Conservation (phyloP, 1,140 invertebrate genomes). For the Parapsyche elsis region DNA sequence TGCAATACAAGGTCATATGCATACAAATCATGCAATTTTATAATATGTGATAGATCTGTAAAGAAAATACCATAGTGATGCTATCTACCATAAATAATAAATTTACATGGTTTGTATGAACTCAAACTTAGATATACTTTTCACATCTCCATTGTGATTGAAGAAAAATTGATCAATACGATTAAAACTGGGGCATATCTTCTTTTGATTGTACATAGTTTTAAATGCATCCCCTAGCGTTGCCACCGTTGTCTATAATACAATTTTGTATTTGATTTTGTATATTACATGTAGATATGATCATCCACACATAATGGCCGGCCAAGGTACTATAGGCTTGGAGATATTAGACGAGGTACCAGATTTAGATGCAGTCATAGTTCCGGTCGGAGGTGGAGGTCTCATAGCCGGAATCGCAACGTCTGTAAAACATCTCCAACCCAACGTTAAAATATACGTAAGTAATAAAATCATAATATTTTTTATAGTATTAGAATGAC, state of each 20-base stretch:
- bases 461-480: conserved; percentile 58
- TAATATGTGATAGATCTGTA: no score
- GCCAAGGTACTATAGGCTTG: conserved; percentile 91
- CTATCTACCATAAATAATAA: no score
- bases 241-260: no score
- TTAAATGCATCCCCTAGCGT: conserved; percentile 27
- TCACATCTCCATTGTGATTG: not conserved
- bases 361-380: conserved; percentile 79
- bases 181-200: no score
- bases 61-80: no score
- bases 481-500: no score
- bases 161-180: not conserved
- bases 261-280: no score
- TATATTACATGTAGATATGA: conserved; percentile 76
- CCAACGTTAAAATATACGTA: conserved; percentile 80
- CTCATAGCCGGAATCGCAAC: conserved; percentile 88
- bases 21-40: no score
- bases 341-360: conserved; percentile 90
- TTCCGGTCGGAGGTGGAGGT: conserved; percentile 92
- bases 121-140: not conserved
- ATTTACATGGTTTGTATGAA: not conserved
- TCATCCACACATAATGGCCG: conserved; percentile 92
- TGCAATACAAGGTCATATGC: no score
- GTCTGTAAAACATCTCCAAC: conserved; percentile 86
- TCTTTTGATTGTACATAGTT: not conserved